A percentile compares a stretch with the other conserved stretches of the same genome.
phyloP scores from a whole-genome alignment of 2,888 invertebrate genomes.

The Pristionchus exspectatus region DNA sequence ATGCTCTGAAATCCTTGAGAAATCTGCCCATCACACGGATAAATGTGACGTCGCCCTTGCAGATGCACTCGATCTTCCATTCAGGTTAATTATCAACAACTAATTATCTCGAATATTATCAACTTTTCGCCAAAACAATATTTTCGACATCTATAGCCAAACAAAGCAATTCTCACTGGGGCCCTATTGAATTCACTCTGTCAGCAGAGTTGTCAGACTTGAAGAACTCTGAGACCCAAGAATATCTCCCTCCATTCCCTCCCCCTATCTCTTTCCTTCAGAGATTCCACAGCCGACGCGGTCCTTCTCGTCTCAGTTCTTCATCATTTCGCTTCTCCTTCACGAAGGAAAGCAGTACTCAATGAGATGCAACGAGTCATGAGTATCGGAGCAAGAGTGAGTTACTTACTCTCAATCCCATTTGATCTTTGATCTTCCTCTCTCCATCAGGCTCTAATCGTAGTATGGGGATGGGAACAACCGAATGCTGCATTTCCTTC shows the following conservation, averaged over 20 bases:
- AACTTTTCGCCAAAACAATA: not conserved
- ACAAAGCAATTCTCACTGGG: not conserved
- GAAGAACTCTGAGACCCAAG: not conserved
- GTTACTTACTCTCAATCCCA: not conserved
- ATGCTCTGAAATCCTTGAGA: conserved; percentile 50
- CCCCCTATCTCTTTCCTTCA: not conserved
- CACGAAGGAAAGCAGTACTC: conserved; percentile 48
- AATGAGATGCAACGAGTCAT: conserved; percentile 50
- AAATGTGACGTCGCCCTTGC: conserved; percentile 45
- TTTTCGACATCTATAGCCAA: not conserved
- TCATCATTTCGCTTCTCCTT: conserved; percentile 49
- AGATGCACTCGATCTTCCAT: conserved; percentile 53
- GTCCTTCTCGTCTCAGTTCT: conserved; percentile 55
- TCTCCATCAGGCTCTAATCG: conserved; percentile 84
- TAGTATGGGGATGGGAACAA: conserved; percentile 97
- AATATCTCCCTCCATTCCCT: not conserved
- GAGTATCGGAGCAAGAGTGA: conserved; percentile 38
- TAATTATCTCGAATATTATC: not conserved
- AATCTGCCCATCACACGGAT: not conserved
- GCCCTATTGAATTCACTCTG: not conserved
- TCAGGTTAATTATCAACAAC: not conserved
- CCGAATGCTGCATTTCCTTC: conserved; percentile 83
- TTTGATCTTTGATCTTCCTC: conserved; percentile 30
- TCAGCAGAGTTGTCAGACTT: not conserved
- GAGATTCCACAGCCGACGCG: conserved; percentile 47